Evolutionary conservation across 1,140 invertebrate species (phyloP), one percentile per base, ranked within the genome.

Genomic region (Papilio machaon): DNA sequence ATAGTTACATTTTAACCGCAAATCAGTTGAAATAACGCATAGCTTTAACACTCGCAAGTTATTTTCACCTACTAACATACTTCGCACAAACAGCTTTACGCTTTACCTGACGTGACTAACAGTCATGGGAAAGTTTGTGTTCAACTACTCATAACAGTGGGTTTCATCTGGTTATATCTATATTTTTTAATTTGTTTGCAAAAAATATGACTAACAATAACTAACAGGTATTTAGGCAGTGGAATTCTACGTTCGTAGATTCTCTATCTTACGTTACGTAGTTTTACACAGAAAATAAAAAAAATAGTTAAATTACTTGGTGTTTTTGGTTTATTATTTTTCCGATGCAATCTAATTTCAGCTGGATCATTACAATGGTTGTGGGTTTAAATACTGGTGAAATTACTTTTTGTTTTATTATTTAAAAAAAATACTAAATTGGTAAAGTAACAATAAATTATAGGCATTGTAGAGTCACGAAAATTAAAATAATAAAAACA

Each of bases 21-120:
- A 30, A 15, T 82, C 78, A 52, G 67, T 82, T 82, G 58, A 23
- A n/a, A 77, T 52, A 75, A 30, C 15, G 75, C 23, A 75, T 75
- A 46, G 73, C 52, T 35, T 64, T 35, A 38, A 35, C 13, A 70
- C 64, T 38, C 64, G 64, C 64, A 70, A 70, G 11, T 35, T 73
- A 47, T 73, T 73, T n/a, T 76, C 74, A 76, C 74, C 74, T 52
- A 76, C 47, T 76, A 76, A 76, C 74, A 76, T 19, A 76, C 74
- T 54, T 73, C 38, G 17, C 73, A 47, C 74, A 49, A 43, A 75
- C 38, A 76, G 46, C 46, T 30, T 49, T 47, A 49, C 19, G 15
- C 47, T 49, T 52, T 49, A n/a, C 43, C 19, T 23, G 10, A 52
- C 74, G 47, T 76, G 74, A 76, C 73, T 74, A 43, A 74, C 73